phyloP scores from a whole-genome alignment of 2,113 vertebrate genomes.

The Pseudopodoces humilis region DNA sequence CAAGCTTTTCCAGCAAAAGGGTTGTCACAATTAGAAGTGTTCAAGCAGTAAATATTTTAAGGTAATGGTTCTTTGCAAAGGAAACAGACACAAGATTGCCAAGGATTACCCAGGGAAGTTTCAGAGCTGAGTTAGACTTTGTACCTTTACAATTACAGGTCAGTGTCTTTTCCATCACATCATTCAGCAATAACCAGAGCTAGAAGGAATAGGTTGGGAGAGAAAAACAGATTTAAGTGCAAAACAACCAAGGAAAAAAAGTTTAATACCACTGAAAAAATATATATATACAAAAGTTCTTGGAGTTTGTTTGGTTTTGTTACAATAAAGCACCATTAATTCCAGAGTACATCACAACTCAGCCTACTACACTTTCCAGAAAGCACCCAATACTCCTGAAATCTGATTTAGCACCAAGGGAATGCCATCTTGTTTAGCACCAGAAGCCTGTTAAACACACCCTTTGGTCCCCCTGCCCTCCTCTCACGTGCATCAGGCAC shows the following conservation, averaged over 20 bases:
- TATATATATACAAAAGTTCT: conserved; percentile 36
- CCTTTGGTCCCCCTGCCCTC: not conserved
- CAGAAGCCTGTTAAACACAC: conserved; percentile 21
- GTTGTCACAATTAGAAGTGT: not conserved
- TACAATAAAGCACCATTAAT: conserved; percentile 66
- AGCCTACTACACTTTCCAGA: conserved; percentile 1
- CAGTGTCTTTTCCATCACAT: not conserved
- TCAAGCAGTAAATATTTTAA: not conserved
- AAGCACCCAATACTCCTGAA: conserved; percentile 51
- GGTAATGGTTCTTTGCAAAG: not conserved
- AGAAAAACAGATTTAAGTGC: conserved; percentile 35
- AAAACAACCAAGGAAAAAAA: conserved; percentile 59
- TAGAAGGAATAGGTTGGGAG: not conserved
- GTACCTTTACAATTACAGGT: not conserved
- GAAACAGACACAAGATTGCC: not conserved
- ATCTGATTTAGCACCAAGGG: conserved; percentile 60
- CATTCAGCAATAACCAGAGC: not conserved
- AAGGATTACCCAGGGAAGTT: not conserved
- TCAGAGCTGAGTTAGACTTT: not conserved
- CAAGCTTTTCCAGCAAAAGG: not conserved
- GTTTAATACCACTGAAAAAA: conserved; percentile 63
- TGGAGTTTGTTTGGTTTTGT: conserved; percentile 21
- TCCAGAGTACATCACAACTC: conserved; percentile 51
- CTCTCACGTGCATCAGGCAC: not conserved
- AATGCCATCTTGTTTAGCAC: conserved; percentile 58